Evolutionary conservation across 2,797 vertebrate species (phyloP).

Genomic region (Oreochromis grahami): DNA sequence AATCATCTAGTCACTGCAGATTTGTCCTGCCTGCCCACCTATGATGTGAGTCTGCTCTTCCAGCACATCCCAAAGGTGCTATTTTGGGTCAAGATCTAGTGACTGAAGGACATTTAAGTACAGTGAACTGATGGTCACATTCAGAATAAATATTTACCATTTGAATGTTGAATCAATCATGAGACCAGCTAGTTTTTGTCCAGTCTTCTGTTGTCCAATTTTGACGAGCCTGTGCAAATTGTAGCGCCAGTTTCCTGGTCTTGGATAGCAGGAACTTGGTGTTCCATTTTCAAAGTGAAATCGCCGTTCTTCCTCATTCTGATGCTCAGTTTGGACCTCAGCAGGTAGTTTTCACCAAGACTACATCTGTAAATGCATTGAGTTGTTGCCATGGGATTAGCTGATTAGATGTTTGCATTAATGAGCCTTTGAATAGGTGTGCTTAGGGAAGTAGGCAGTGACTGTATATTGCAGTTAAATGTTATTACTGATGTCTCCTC

Average conservation of each 20-base stretch:
- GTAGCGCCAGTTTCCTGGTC: background rate
- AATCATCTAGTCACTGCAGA: constrained; percentile 33
- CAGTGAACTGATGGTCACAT: background rate
- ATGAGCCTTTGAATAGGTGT: background rate
- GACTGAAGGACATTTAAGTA: background rate
- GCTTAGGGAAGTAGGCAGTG: background rate
- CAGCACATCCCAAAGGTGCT: background rate
- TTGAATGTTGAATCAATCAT: background rate
- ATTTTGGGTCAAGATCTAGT: background rate
- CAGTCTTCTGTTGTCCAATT: background rate
- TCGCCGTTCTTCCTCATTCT: background rate
- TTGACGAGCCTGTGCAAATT: background rate
- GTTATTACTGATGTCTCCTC: background rate
- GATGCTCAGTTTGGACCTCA: background rate
- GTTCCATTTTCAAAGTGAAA: background rate
- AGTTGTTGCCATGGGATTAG: background rate
- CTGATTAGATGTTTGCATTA: background rate
- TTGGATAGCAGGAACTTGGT: background rate
- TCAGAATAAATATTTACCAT: background rate
- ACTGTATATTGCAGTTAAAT: background rate
- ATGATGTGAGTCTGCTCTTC: constrained; percentile 36
- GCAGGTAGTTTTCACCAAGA: background rate
- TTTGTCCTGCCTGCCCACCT: constrained; percentile 42
- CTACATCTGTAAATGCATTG: background rate
- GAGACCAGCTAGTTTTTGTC: background rate